These are phyloP conservation scores for human DNA, from an alignment of 2,113 vertebrate species.

Conservation along the genomic window GRCh38 chr2:162699501-162700000, in stretches of 20 bases:
- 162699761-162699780: not conserved
- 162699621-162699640: not conserved
- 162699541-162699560: no score
- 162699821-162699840: not conserved
- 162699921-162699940: not conserved
- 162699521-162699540: no score
- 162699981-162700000: not conserved
- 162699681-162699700: not conserved
- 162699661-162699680: slow-evolving; percentile 17
- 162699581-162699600: not conserved
- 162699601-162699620: not conserved
- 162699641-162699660: not conserved
- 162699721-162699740: not conserved
- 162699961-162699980: not conserved
- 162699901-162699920: not conserved
- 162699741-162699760: not conserved
- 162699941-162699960: not conserved
- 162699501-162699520: not conserved
- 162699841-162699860: not conserved
- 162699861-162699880: not conserved
- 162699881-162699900: not conserved
- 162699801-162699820: not conserved
- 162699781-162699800: not conserved
- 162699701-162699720: not conserved
- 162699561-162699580: not conserved